Percentiles rank a stretch among this genome's conserved stretches.
Conservation (phyloP, 1,140 invertebrate species). For the Saxidomus purpurata region DNA sequence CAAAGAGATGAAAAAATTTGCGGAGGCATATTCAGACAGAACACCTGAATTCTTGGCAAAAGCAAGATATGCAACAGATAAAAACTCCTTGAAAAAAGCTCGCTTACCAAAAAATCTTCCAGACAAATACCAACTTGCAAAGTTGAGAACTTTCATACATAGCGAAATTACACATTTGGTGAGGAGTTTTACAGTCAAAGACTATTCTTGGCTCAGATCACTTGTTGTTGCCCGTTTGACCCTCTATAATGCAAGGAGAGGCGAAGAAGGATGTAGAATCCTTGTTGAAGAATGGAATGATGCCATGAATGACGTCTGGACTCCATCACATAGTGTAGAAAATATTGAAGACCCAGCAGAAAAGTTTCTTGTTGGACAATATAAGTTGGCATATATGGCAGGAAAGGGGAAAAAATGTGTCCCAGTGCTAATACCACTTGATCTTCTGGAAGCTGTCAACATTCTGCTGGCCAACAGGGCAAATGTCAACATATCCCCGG, state of each 20-base stretch:
- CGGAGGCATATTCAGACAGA: not conserved
- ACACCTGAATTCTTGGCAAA: constrained; percentile 33
- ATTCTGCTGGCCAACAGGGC: constrained; percentile 61
- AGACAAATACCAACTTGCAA: constrained; percentile 11
- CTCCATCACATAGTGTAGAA: constrained; percentile 50
- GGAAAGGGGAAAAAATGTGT: constrained; percentile 69
- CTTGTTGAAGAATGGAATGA: constrained; percentile 56
- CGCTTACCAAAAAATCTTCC: constrained; percentile 42
- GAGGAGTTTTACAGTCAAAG: constrained; percentile 46
- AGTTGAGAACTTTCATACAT: constrained; percentile 51
- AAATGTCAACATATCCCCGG: constrained; percentile 37
- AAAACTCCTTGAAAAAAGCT: constrained; percentile 52
- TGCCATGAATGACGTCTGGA: constrained; percentile 53
- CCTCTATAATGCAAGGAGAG: constrained; percentile 66
- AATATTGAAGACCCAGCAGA: constrained; percentile 67
- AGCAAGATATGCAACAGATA: constrained; percentile 28
- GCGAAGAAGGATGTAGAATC: constrained; percentile 58
- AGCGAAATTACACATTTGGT: constrained; percentile 28
- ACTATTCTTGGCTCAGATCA: constrained; percentile 46
- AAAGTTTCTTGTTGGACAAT: constrained; percentile 65
- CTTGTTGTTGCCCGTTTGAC: constrained; percentile 63
- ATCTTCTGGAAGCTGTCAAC: constrained; percentile 45
- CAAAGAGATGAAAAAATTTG: constrained; percentile 29
- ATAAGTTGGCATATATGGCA: constrained; percentile 52
- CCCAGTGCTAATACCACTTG: constrained; percentile 59